Conservation (phyloP, 2,797 vertebrate genomes). For the Chaunax sp. region DNA sequence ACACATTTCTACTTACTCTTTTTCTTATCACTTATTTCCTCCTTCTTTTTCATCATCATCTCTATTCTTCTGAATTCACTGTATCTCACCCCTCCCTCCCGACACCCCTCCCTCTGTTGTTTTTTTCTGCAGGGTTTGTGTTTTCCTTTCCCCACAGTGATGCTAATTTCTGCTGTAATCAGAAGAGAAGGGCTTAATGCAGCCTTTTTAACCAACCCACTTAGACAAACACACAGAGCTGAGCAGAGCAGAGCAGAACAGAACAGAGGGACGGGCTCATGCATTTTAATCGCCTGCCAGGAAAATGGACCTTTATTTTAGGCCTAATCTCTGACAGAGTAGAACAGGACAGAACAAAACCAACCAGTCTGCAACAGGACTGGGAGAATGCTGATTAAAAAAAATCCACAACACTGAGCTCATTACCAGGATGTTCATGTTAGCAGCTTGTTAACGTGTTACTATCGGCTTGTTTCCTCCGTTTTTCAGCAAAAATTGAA, state of each 20-base stretch:
- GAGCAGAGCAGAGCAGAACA: conserved; percentile 73
- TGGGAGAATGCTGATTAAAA: conserved; percentile 65
- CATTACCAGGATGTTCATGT: conserved; percentile 64
- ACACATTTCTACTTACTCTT: conserved; percentile 50
- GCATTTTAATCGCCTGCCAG: conserved; percentile 85
- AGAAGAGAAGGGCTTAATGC: conserved; percentile 88
- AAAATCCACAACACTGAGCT: conserved; percentile 63
- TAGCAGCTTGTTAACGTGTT: conserved; percentile 66
- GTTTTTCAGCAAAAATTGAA: conserved; percentile 46
- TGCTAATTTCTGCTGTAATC: conserved; percentile 88
- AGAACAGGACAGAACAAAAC: conserved; percentile 73
- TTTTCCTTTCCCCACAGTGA: conserved; percentile 84
- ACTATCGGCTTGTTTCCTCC: conserved; percentile 40
- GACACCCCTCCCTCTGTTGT: conserved; percentile 57
- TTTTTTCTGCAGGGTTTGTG: conserved; percentile 78
- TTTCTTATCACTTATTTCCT: conserved; percentile 67
- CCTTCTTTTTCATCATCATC: conserved; percentile 67
- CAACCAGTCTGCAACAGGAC: conserved; percentile 61
- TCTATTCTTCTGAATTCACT: conserved; percentile 60
- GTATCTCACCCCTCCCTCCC: conserved; percentile 56
- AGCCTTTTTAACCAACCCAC: conserved; percentile 87
- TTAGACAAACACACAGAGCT: conserved; percentile 86
- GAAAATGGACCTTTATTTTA: conserved; percentile 84
- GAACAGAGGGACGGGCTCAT: conserved; percentile 78
- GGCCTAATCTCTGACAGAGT: conserved; percentile 82